phyloP scores from a whole-genome alignment of 2,888 invertebrate species.

The Drosophila conformis region DNA sequence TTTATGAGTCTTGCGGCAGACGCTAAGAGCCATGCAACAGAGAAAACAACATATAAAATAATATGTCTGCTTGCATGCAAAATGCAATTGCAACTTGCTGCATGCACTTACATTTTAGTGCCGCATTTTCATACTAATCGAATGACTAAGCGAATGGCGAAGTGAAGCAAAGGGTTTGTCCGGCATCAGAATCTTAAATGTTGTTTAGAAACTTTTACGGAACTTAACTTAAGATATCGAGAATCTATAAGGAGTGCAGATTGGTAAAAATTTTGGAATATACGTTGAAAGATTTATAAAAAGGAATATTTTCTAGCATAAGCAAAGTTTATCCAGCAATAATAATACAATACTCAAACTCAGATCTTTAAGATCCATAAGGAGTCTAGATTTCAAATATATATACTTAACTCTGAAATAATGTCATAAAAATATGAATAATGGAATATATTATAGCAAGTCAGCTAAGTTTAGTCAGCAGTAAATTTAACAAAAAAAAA shows the following conservation, averaged over 20 bases:
- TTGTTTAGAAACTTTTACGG: not conserved
- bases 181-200: not conserved
- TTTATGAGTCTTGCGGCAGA: conserved; percentile 37
- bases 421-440: too few species aligned
- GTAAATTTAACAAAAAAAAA: too few species aligned
- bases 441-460: too few species aligned
- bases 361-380: too few species aligned
- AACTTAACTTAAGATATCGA: not conserved
- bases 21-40: not conserved
- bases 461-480: too few species aligned
- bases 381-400: too few species aligned
- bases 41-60: not conserved
- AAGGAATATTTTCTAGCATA: too few species aligned
- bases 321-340: too few species aligned
- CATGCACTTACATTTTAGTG: conserved; percentile 18
- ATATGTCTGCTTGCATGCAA: conserved; percentile 21
- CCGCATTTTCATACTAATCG: conserved; percentile 5
- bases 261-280: not conserved
- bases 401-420: too few species aligned
- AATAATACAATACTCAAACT: too few species aligned
- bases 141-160: conserved; percentile 20
- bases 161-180: not conserved
- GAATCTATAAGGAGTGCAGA: not conserved
- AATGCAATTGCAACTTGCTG: conserved; percentile 14
- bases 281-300: too few species aligned